These are phyloP conservation scores for Andinoacara biseriatus DNA, from an alignment of 2,113 vertebrate species.

Conservation along the genomic window DNA sequence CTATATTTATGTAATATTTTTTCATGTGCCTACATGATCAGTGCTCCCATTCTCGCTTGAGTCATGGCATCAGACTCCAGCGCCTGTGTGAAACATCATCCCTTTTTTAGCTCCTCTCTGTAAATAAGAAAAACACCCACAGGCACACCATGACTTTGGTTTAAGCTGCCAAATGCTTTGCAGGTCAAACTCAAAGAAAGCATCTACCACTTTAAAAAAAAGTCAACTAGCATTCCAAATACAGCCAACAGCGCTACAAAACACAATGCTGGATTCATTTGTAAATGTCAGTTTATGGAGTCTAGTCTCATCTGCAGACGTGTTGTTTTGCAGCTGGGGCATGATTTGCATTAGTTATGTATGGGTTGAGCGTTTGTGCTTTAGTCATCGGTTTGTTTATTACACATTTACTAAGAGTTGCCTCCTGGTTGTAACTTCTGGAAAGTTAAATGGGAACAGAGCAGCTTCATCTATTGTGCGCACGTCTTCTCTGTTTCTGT, in stretches of 20 bases:
- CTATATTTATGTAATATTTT: too few species aligned
- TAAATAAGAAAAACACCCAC: conserved; percentile 30
- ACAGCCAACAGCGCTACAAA: neutral
- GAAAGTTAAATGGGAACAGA: neutral
- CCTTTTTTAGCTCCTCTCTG: neutral
- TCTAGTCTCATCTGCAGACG: neutral
- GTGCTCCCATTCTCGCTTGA: neutral
- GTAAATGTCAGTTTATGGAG: conserved; percentile 19
- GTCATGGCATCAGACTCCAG: neutral
- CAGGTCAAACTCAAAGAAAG: conserved; percentile 26
- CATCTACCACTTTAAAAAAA: neutral
- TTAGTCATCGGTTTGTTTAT: conserved; percentile 18
- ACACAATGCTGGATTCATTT: neutral
- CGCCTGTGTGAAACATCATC: neutral
- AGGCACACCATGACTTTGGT: conserved; percentile 10
- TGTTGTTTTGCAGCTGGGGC: conserved; percentile 1
- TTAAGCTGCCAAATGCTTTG: conserved; percentile 34
- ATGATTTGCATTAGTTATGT: conserved; percentile 35
- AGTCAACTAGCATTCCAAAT: conserved; percentile 3
- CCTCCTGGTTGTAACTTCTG: conserved; percentile 25
- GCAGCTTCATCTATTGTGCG: conserved; percentile 22
- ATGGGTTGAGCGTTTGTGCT: conserved; percentile 24
- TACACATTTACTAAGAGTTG: conserved; percentile 14
- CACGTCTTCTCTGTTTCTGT: conserved; percentile 34
- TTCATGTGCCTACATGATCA: neutral